Evolutionary conservation across 2,797 vertebrate genomes (phyloP).

Genomic region (Anomalospiza imberbis): DNA sequence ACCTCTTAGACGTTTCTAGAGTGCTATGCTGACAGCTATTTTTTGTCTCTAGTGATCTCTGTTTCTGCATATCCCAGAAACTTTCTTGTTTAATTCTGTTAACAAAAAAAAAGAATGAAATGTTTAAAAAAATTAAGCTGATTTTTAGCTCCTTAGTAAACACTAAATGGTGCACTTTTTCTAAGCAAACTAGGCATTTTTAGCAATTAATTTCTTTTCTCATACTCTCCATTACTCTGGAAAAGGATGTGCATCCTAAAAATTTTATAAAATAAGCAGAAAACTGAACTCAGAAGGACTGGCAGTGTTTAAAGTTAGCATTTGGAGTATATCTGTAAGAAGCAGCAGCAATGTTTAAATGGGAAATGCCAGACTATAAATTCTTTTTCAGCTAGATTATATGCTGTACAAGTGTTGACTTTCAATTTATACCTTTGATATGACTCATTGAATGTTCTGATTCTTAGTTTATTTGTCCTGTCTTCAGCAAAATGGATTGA

Average conservation of each 20-base stretch:
- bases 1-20: slow-evolving; percentile 4
- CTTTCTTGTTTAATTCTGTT: neutral
- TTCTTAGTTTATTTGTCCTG: slow-evolving; percentile 60
- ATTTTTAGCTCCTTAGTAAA: slow-evolving; percentile 7
- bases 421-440: slow-evolving; percentile 59
- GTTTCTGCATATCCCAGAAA: neutral
- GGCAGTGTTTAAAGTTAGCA: slow-evolving; percentile 56
- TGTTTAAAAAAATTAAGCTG: neutral
- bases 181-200: slow-evolving; percentile 13
- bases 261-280: slow-evolving; percentile 57
- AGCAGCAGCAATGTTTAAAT: slow-evolving; percentile 5
- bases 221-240: slow-evolving; percentile 3
- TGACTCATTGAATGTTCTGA: slow-evolving; percentile 52
- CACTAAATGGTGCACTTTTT: neutral
- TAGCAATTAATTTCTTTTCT: slow-evolving; percentile 32
- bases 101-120: neutral
- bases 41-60: neutral
- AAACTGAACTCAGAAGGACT: slow-evolving; percentile 39
- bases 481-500: slow-evolving; percentile 60
- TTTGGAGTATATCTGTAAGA: slow-evolving; percentile 40
- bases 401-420: slow-evolving; percentile 53
- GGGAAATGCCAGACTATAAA: slow-evolving; percentile 48
- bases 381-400: slow-evolving; percentile 47
- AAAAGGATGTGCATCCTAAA: slow-evolving; percentile 38
- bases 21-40: neutral